Evolutionary conservation across 2,797 vertebrate genomes (phyloP), one percentile per base, ranked within the genome.

Genomic region (Spheniscus humboldti): DNA sequence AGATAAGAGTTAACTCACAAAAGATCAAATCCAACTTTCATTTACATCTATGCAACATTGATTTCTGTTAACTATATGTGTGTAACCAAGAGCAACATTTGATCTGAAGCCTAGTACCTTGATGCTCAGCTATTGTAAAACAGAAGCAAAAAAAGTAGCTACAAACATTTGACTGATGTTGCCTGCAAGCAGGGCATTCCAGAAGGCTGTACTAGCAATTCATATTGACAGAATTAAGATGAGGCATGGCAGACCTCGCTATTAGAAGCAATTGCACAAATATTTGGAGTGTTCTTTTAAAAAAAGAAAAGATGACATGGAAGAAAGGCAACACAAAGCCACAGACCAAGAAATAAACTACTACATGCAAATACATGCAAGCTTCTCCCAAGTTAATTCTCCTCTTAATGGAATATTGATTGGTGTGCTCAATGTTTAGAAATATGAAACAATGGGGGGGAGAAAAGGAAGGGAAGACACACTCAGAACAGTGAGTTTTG

Each of bases 301-400:
- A 48, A 24, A 24, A 13, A 10, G 43, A 48, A 27, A 16, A 37
- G 18, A 48, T 4, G 5, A 92, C 86, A 89, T 39, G 11, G 12
- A 45, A 48, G 66, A 88, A 63, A 87, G 33, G 56, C 52, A 80
- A 95, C 39, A 77, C 66, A 88, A 95, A 94, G 59, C 68, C 64
- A 92, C 55, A 81, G 76, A 91, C 43, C 68, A 92, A 94, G 82
- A 91, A 93, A 90, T 87, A 93, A 95, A 48, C 69, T 92, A 81
- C 76, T 73, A 95, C 93, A 96, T 97, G 96, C 93, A 96, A 97
- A 97, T 94, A 95, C 91, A 97, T 94, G 91, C 85, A 88, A 96
- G 92, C 73, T 81, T 94, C 89, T 92, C 94, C 91, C 87, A 94
- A n/a, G 91, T 84, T 95, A 97, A 94, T 96, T 97, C 95, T 91